Evolutionary conservation across 2,797 vertebrate genomes (phyloP).

Genomic region (Crenichthys baileyi): DNA sequence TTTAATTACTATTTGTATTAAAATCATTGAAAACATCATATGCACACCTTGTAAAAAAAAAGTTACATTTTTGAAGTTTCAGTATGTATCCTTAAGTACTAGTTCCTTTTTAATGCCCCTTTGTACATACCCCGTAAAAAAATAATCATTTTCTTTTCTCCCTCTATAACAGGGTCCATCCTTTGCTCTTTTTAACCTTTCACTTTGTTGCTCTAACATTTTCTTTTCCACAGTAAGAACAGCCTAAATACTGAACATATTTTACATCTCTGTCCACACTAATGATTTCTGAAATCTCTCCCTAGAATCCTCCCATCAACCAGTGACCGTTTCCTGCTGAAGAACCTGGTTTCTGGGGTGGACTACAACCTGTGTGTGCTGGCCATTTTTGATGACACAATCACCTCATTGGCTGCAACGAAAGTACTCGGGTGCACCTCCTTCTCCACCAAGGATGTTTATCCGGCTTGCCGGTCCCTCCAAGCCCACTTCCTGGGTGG

Average conservation of each 20-base stretch:
- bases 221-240: neutral
- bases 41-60: neutral
- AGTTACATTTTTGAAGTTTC: neutral
- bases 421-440: conserved; percentile 89
- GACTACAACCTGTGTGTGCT: conserved; percentile 92
- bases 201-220: conserved; percentile 22
- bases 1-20: neutral
- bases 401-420: conserved; percentile 87
- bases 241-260: conserved; percentile 1
- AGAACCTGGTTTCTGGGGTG: conserved; percentile 88
- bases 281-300: conserved; percentile 21
- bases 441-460: conserved; percentile 90
- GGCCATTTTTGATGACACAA: conserved; percentile 88
- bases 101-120: conserved; percentile 62
- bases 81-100: neutral
- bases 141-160: conserved; percentile 68
- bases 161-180: conserved; percentile 55
- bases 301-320: conserved; percentile 88
- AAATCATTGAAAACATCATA: neutral
- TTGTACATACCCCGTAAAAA: conserved; percentile 58
- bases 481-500: conserved; percentile 92
- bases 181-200: conserved; percentile 37
- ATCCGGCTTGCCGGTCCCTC: conserved; percentile 88
- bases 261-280: conserved; percentile 9
- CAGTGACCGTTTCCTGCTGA: conserved; percentile 87